phyloP scores from a whole-genome alignment of 1,140 invertebrate species.

The Drosophila lacertosa region DNA sequence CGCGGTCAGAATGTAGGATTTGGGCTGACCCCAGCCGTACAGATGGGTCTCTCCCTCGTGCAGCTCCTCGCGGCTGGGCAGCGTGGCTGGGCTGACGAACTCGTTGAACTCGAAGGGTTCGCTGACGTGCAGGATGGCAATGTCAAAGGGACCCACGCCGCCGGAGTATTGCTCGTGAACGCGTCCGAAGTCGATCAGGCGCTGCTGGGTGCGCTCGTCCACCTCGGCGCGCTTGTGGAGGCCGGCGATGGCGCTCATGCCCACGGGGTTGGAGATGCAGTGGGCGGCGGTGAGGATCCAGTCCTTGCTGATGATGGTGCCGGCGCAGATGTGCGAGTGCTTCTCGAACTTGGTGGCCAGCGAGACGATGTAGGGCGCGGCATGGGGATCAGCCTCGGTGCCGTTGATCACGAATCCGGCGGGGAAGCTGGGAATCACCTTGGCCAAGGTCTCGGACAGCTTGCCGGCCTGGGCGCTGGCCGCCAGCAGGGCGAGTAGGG shows the following conservation, averaged over 20 bases:
- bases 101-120: slow-evolving; percentile 85
- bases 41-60: slow-evolving; percentile 83
- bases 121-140: slow-evolving; percentile 86
- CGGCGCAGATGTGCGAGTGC: slow-evolving; percentile 78
- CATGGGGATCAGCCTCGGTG: slow-evolving; percentile 65
- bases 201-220: slow-evolving; percentile 84
- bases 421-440: slow-evolving; percentile 69
- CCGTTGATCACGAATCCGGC: slow-evolving; percentile 80
- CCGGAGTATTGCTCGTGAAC: slow-evolving; percentile 85
- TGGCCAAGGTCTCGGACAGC: slow-evolving; percentile 42
- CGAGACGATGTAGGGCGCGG: slow-evolving; percentile 81
- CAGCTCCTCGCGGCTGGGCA: slow-evolving; percentile 84
- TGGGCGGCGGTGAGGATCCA: slow-evolving; percentile 79
- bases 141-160: slow-evolving; percentile 86
- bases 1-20: slow-evolving; percentile 45
- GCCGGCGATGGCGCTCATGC: slow-evolving; percentile 73
- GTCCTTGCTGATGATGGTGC: slow-evolving; percentile 65
- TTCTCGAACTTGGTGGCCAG: slow-evolving; percentile 43
- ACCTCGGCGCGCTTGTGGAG: slow-evolving; percentile 61
- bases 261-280: slow-evolving; percentile 53
- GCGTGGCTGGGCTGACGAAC: slow-evolving; percentile 84
- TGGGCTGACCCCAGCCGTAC: slow-evolving; percentile 85
- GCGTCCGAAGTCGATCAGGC: slow-evolving; percentile 76
- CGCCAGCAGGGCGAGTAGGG: slow-evolving; percentile 55
- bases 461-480: slow-evolving; percentile 52